Evolutionary conservation across 2,113 vertebrate genomes (phyloP), one percentile per base, ranked within the genome.

Genomic region (Gymnarchus niloticus): DNA sequence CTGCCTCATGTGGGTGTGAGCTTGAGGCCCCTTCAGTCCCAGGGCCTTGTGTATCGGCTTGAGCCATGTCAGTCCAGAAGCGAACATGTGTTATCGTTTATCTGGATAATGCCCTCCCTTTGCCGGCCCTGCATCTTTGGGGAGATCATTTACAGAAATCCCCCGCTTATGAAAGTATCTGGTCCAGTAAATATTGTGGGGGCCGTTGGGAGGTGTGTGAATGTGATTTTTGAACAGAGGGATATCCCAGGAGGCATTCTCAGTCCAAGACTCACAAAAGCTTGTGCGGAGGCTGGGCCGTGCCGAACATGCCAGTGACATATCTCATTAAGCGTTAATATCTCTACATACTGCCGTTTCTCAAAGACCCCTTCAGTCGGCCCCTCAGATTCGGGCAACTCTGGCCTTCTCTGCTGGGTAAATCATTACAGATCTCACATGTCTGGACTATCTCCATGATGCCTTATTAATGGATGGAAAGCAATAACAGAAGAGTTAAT

Each of bases 21-120:
- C n/a, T n/a, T n/a, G n/a, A n/a, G n/a, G n/a, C n/a, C 25, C 25
- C 3, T 14, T 65, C 61, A 33, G 61, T 10, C 25, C 56, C 41
- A 23, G 19, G 23, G n/a, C 76, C n/a, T n/a, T 59, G 48, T 33
- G 37, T 17, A 41, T 76, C 56, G 23, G n/a, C n/a, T 21, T 57
- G 56, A 17, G 81, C 87, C 56, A 10, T 91, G 85, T 86, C 77
- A 86, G 89, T 92, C 91, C 93, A 90, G 92, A 93, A 93, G 92
- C 92, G 92, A 94, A 91, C 94, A 94, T 95, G 93, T 92, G 93
- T 92, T 92, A 89, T 91, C 94, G 91, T 95, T 94, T 94, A 94
- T 90, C 90, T 94, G 92, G 83, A 88, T 94, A 93, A 93, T 92
- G 88, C 93, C 90, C 86, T 78, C 88, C 23, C 90, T 91, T 86